These are phyloP conservation scores for Corythornis vintsioides DNA, from an alignment of 2,113 vertebrate genomes.

Conservation along the genomic window DNA sequence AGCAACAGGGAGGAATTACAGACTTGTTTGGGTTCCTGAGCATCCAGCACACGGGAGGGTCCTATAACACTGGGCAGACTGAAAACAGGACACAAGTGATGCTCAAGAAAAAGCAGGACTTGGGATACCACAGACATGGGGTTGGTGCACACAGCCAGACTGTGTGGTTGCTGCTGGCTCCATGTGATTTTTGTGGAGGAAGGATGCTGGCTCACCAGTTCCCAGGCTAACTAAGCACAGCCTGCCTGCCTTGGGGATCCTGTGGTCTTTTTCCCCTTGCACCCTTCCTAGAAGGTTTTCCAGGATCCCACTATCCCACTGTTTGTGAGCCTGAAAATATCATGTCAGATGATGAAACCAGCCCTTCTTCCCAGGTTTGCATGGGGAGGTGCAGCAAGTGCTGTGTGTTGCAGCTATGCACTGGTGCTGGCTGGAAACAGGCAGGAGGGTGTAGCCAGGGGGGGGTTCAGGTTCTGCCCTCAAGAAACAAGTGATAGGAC, in stretches of 20 bases:
- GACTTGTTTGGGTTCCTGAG: not conserved
- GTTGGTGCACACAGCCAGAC: not conserved
- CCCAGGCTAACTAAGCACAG: not conserved
- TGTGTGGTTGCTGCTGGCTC: not conserved
- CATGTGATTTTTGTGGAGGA: fast-evolving
- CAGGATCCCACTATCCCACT: not conserved
- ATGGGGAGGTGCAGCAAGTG: not conserved
- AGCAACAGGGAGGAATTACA: not conserved
- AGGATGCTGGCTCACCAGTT: not conserved
- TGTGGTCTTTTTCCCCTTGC: not conserved
- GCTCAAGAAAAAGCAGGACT: not conserved
- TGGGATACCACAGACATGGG: not conserved
- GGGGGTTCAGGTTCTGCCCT: no score
- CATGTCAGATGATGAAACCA: not conserved
- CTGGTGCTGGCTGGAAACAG: not conserved
- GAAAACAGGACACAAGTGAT: not conserved
- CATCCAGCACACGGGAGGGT: not conserved
- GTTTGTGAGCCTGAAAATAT: not conserved
- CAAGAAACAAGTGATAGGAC: no score
- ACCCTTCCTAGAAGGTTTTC: not conserved
- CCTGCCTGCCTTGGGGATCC: fast-evolving
- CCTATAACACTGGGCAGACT: fast-evolving
- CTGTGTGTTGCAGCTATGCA: not conserved
- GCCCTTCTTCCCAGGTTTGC: not conserved
- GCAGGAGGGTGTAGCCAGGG: not conserved